phyloP scores from a whole-genome alignment of 1,140 invertebrate species.

The Paralvinella palmiformis region DNA sequence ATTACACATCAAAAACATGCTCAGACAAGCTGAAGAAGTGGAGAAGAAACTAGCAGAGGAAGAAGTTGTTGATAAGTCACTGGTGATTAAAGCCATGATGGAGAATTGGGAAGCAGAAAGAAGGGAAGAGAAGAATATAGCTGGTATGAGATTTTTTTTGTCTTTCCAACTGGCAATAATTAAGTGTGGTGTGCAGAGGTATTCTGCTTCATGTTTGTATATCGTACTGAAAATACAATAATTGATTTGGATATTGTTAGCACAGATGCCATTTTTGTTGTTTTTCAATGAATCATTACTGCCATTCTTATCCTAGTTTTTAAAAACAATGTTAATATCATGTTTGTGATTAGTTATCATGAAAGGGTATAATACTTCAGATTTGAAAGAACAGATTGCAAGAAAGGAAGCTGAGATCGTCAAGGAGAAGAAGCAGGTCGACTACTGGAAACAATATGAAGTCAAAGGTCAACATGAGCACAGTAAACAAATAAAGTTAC shows the following conservation, averaged over 20 bases:
- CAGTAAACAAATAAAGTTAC: slow-evolving; percentile 34
- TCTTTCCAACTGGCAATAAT: background rate
- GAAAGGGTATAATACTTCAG: slow-evolving; percentile 19
- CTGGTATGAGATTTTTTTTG: slow-evolving; percentile 24
- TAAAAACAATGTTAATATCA: background rate
- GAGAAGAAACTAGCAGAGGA: slow-evolving; percentile 33
- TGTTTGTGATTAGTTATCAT: background rate
- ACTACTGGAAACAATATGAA: slow-evolving; percentile 35
- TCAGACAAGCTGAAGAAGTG: slow-evolving; percentile 40
- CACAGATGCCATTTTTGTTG: background rate
- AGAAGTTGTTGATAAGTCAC: slow-evolving; percentile 35
- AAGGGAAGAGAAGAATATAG: slow-evolving; percentile 33
- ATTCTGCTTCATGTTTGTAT: background rate
- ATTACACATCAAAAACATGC: slow-evolving; percentile 33
- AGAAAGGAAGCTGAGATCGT: slow-evolving; percentile 32
- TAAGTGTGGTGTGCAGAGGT: background rate
- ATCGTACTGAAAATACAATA: background rate
- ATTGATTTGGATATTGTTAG: background rate
- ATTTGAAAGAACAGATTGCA: slow-evolving; percentile 34
- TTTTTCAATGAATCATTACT: background rate
- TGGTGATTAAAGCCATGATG: slow-evolving; percentile 40
- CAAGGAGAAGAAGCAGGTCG: slow-evolving; percentile 28
- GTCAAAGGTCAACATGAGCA: slow-evolving; percentile 35
- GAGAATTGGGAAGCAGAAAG: slow-evolving; percentile 38
- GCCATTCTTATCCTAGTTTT: background rate